Base-by-base conservation (phyloP, 1,140 invertebrate genomes). In the Nixonia krombeini region DNA sequence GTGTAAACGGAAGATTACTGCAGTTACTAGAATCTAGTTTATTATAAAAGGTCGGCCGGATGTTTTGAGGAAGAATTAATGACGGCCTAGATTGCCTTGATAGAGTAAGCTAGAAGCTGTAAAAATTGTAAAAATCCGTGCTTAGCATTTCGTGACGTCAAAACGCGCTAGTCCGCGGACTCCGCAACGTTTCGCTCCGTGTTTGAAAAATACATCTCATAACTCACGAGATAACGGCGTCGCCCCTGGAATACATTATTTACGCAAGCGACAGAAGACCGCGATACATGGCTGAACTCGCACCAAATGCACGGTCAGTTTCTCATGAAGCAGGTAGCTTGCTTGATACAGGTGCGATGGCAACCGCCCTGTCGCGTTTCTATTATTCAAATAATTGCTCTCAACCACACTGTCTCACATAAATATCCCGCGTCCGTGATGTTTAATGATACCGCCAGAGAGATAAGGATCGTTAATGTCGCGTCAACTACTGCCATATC, bases 131-230 rank as follows among this genome's bases (percentile, higher is more conserved):
- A 33, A 46, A 59, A 51, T 51, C 47, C 56, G 41, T 44, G 56
- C 44, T 50, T 58, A 58, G 55, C 55, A 44, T 58, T n/a, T n/a
- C n/a, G n/a, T n/a, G n/a, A n/a, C n/a, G 29, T 45, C 38, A 42
- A 51, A 51, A 52, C 57, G 47, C 41, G 23, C 47, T 21, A 41
- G 56, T 49, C 40, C 45, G 56, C 46, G 38, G 46, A 61, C 42
- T 61, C 35, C 31, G 41, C 57, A 51, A 46, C 57, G 47, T 31
- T 52, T 51, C 38, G 28, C 23, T 17, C 38, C 21, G 57, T 28
- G 40, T 59, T 51, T 59, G 56, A 59, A 59, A 59, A 59, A 59
- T 59, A 46, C 56, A 44, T 28, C 46, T 44, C 56, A 59, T 59
- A 59, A 59, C 56, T 59, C 47, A 51, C 25, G 55, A 58, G 55